A percentile compares a stretch with the other conserved stretches of the same genome.
These are phyloP conservation scores for Caenorhabditis doughertyi DNA, from an alignment of 2,888 invertebrate species.

Conservation along the genomic window DNA sequence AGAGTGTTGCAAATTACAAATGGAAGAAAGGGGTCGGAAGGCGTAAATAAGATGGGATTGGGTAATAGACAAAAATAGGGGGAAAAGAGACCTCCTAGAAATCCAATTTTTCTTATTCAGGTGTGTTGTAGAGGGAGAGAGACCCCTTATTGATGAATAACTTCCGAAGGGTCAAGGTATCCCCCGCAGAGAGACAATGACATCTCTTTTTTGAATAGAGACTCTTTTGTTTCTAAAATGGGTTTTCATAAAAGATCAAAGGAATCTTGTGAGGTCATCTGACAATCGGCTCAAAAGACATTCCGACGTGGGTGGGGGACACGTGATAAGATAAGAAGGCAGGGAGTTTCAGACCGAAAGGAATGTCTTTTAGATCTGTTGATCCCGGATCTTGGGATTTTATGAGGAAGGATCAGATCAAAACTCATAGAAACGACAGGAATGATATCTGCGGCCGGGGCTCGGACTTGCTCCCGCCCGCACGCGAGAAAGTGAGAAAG, in stretches of 20 bases:
- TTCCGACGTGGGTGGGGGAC: too few species aligned
- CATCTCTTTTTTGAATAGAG: not conserved
- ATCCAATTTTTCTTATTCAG: too few species aligned
- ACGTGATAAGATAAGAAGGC: too few species aligned
- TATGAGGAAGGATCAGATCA: too few species aligned
- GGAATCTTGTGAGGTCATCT: too few species aligned
- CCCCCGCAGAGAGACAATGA: not conserved
- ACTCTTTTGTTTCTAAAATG: not conserved
- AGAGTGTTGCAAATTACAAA: not conserved
- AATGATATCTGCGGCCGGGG: not conserved
- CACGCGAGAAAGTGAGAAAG: not conserved
- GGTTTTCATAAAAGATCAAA: too few species aligned
- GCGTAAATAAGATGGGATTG: not conserved
- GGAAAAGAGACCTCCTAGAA: too few species aligned
- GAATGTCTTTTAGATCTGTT: too few species aligned
- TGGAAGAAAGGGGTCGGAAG: not conserved
- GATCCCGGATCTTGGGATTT: too few species aligned
- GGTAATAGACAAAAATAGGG: not conserved
- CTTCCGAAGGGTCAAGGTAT: conserved; percentile 33
- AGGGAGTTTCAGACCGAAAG: too few species aligned
- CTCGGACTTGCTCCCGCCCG: too few species aligned
- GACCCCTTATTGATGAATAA: conserved; percentile 20
- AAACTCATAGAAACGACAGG: not conserved
- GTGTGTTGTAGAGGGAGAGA: not conserved
- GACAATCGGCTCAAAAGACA: too few species aligned